Evolutionary conservation across 2,888 invertebrate genomes (phyloP).

Genomic region (Lasiommata megera): DNA sequence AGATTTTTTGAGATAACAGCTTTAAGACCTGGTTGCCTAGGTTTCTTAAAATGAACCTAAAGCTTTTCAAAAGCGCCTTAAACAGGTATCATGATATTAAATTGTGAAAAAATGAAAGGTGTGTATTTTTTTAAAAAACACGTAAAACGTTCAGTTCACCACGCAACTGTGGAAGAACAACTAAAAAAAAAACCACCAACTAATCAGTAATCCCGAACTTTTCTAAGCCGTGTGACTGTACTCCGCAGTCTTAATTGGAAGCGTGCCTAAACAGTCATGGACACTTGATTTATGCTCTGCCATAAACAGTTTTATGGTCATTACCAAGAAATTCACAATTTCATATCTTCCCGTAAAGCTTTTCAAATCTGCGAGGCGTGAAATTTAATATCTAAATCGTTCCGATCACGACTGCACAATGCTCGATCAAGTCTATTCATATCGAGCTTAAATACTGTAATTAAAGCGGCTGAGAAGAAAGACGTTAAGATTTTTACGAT

Average conservation of each 20-base stretch:
- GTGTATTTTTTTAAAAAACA: too few species aligned
- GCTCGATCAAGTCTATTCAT: conserved; percentile 24
- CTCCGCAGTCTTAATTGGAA: background rate
- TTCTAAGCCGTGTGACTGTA: background rate
- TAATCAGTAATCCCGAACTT: background rate
- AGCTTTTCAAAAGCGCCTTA: too few species aligned
- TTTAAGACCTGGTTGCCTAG: too few species aligned
- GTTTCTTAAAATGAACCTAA: too few species aligned
- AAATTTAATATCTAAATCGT: conserved; percentile 68
- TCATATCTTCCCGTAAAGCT: conserved; percentile 37
- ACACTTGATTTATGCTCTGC: conserved; percentile 15
- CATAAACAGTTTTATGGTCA: conserved; percentile 21
- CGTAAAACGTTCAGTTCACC: too few species aligned
- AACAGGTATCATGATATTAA: too few species aligned
- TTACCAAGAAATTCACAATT: conserved; percentile 20
- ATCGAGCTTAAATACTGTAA: conserved; percentile 14
- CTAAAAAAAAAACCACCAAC: background rate
- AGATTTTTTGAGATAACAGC: too few species aligned
- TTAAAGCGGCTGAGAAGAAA: conserved; percentile 19
- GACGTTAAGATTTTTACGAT: too few species aligned
- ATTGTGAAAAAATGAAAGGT: too few species aligned
- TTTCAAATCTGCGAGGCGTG: conserved; percentile 60
- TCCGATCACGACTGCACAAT: conserved; percentile 54
- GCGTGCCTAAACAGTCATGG: conserved; percentile 1
- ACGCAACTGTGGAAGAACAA: too few species aligned